These are phyloP conservation scores for Tetragnatha versicolor DNA, from an alignment of 1,140 invertebrate genomes.

Conservation along the genomic window DNA sequence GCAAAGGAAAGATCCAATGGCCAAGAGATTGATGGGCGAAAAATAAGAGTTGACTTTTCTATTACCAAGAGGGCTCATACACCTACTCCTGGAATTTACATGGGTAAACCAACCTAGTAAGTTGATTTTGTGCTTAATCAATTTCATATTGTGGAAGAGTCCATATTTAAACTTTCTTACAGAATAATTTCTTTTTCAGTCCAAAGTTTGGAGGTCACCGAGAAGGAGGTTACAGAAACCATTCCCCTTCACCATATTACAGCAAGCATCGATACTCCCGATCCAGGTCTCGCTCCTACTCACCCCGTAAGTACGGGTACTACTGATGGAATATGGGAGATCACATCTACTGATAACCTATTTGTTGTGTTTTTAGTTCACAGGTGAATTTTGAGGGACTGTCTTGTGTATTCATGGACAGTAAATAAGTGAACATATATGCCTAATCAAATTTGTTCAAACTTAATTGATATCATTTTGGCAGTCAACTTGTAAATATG, in stretches of 20 bases:
- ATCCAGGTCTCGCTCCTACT: slow-evolving; percentile 82
- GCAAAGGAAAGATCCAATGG: slow-evolving; percentile 93
- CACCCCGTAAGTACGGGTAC: slow-evolving; percentile 73
- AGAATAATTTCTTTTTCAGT: neutral
- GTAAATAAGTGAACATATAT: neutral
- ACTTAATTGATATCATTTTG: too few relatives aligned
- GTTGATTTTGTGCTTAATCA: slow-evolving; percentile 59
- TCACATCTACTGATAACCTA: neutral
- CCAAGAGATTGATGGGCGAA: slow-evolving; percentile 91
- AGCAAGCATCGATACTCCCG: slow-evolving; percentile 71
- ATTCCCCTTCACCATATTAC: slow-evolving; percentile 73
- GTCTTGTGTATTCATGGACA: slow-evolving; percentile 2
- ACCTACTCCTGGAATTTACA: slow-evolving; percentile 97
- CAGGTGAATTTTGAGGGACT: neutral
- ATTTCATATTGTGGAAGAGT: neutral
- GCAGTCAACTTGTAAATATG: slow-evolving; percentile 33
- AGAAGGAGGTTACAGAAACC: slow-evolving; percentile 61
- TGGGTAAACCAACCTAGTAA: slow-evolving; percentile 88
- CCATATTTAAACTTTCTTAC: neutral
- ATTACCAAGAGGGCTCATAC: slow-evolving; percentile 97
- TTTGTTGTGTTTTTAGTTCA: slow-evolving; percentile 7
- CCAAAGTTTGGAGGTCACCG: slow-evolving; percentile 54
- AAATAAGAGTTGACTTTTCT: slow-evolving; percentile 94
- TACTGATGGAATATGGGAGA: slow-evolving; percentile 41
- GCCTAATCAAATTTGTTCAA: too few relatives aligned